Conservation (phyloP, 2,888 invertebrate species). For the Beris morrisii region DNA sequence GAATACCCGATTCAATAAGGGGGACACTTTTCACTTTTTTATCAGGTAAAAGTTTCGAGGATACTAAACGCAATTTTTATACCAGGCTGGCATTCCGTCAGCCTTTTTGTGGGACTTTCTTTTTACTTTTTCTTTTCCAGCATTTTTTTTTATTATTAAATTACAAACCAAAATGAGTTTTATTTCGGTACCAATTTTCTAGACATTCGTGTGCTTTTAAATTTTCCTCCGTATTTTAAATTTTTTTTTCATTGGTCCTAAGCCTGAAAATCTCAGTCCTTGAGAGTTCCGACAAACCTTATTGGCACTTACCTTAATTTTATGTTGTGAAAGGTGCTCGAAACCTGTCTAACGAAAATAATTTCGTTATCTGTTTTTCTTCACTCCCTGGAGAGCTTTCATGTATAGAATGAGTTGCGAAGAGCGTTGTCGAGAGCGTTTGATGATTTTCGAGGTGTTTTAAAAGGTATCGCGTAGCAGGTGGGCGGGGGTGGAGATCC, state of each 20-base stretch:
- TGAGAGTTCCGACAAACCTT: constrained; percentile 16
- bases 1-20: no score
- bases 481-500: constrained; percentile 1
- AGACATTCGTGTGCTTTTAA: constrained; percentile 18
- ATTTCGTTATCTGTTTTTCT: constrained; percentile 25
- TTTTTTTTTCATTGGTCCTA: not conserved
- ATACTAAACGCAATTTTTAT: constrained; percentile 15
- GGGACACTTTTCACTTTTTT: no score
- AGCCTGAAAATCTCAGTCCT: not conserved
- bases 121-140: constrained; percentile 13
- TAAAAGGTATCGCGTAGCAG: constrained; percentile 18
- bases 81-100: constrained; percentile 14
- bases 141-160: constrained; percentile 22
- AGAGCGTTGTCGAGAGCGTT: constrained; percentile 15
- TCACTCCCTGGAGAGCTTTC: constrained; percentile 18
- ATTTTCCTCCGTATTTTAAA: constrained; percentile 2
- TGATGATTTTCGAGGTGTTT: constrained; percentile 26
- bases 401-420: constrained; percentile 21
- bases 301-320: constrained; percentile 33
- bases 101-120: constrained; percentile 11
- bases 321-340: constrained; percentile 32
- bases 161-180: constrained; percentile 32
- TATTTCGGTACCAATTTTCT: constrained; percentile 27
- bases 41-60: no score
- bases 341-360: constrained; percentile 32